Evolutionary conservation across 1,140 invertebrate genomes (phyloP).

Genomic region (Cyclargus thomasi): DNA sequence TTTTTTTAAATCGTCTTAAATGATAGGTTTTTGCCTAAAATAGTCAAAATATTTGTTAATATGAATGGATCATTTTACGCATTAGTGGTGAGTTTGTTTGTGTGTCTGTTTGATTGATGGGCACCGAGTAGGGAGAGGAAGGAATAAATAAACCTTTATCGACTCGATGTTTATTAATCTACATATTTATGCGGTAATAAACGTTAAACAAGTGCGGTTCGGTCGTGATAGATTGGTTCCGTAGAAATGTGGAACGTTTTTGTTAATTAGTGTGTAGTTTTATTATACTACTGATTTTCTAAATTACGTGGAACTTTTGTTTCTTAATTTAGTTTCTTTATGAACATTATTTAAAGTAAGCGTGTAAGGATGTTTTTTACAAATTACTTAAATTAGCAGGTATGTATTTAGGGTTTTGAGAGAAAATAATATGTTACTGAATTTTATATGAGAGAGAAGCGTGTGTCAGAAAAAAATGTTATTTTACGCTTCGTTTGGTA

Average conservation of each 20-base stretch:
- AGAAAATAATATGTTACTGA: no score
- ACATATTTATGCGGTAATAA: conserved; percentile 4
- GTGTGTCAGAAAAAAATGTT: no score
- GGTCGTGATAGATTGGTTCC: conserved; percentile 4
- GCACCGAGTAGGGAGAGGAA: conserved; percentile 1
- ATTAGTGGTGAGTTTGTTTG: conserved; percentile 19
- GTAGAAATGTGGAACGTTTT: conserved; percentile 21
- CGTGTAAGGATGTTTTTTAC: not conserved
- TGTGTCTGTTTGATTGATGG: conserved; percentile 13
- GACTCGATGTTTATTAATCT: conserved; percentile 12
- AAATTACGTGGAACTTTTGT: not conserved
- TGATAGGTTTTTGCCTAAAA: conserved; percentile 13
- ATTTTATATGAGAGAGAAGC: no score
- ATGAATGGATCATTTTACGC: conserved; percentile 19
- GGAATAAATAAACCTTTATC: conserved; percentile 15
- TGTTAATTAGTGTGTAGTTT: not conserved
- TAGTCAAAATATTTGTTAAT: conserved; percentile 22
- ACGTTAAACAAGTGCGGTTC: conserved; percentile 1
- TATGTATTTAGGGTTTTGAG: no score
- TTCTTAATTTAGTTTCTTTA: not conserved
- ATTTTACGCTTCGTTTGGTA: no score
- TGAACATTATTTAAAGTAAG: not conserved
- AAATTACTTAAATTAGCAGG: no score
- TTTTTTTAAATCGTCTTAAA: conserved; percentile 9
- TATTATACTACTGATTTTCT: not conserved